Percentiles rank a stretch among this genome's conserved stretches.
Conservation (phyloP, 2,797 vertebrate species). For the Hippopotamyrus pictus region DNA sequence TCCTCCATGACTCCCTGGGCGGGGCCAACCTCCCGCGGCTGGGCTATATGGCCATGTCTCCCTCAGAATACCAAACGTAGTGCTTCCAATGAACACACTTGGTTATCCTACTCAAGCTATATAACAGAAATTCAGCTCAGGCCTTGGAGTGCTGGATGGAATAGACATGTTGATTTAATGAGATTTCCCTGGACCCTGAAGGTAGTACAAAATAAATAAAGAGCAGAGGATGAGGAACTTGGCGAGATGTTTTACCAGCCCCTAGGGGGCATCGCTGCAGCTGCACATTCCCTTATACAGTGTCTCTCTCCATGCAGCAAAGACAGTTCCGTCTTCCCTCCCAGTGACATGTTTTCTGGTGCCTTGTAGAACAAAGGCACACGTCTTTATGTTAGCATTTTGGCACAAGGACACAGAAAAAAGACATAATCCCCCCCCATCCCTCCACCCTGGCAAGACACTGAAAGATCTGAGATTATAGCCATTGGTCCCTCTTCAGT, state of each 20-base stretch:
- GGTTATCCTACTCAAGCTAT: not conserved
- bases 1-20: not conserved
- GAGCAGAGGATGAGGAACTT: not conserved
- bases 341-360: conserved; percentile 64
- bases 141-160: not conserved
- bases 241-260: not conserved
- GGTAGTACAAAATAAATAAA: not conserved
- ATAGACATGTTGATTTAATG: not conserved
- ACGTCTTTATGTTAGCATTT: conserved; percentile 60
- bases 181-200: not conserved
- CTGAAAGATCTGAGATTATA: not conserved
- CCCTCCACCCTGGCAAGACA: not conserved
- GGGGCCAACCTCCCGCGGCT: not conserved
- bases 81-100: not conserved
- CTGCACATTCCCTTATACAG: not conserved
- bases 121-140: not conserved
- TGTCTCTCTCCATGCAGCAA: not conserved
- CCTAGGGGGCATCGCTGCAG: not conserved
- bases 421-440: not conserved
- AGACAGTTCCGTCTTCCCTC: conserved; percentile 58
- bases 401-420: conserved; percentile 10
- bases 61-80: not conserved
- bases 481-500: not conserved
- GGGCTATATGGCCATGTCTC: not conserved
- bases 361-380: conserved; percentile 68